These are phyloP conservation scores for Tetranychus cinnabarinus DNA, from an alignment of 1,140 invertebrate species.

Conservation along the genomic window DNA sequence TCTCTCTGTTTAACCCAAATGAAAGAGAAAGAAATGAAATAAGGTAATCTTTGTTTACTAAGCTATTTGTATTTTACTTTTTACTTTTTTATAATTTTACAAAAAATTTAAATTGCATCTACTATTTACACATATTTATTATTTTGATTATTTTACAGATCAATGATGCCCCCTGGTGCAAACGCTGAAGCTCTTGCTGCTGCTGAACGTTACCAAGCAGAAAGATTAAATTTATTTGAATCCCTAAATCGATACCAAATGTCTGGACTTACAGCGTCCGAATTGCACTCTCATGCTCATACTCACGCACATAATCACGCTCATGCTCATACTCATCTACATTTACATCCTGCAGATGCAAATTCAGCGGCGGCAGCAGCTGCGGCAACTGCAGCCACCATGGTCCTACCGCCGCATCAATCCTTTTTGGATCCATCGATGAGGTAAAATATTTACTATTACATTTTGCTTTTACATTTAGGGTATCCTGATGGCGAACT, in stretches of 20 bases:
- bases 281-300: slow-evolving; percentile 50
- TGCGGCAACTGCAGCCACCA: slow-evolving; percentile 29
- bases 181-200: slow-evolving; percentile 1
- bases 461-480: slow-evolving; percentile 19
- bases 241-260: slow-evolving; percentile 57
- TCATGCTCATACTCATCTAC: slow-evolving; percentile 51
- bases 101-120: neutral
- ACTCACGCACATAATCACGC: slow-evolving; percentile 59
- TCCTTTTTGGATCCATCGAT: neutral
- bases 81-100: no score
- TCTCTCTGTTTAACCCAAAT: slow-evolving; percentile 8
- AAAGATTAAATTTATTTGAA: slow-evolving; percentile 38
- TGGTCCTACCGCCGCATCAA: neutral
- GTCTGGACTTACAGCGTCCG: slow-evolving; percentile 38
- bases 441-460: neutral
- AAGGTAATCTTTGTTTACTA: neutral
- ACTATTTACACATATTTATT: slow-evolving; percentile 6
- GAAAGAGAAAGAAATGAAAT: slow-evolving; percentile 11
- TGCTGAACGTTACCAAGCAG: slow-evolving; percentile 25
- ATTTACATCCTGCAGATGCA: slow-evolving; percentile 47
- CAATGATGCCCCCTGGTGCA: slow-evolving; percentile 22
- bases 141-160: slow-evolving; percentile 13
- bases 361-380: slow-evolving; percentile 25
- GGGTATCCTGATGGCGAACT: slow-evolving; percentile 17
- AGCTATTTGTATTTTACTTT: neutral